Evolutionary conservation across 2,797 vertebrate species (phyloP).

Genomic region (Antennarius maculatus): DNA sequence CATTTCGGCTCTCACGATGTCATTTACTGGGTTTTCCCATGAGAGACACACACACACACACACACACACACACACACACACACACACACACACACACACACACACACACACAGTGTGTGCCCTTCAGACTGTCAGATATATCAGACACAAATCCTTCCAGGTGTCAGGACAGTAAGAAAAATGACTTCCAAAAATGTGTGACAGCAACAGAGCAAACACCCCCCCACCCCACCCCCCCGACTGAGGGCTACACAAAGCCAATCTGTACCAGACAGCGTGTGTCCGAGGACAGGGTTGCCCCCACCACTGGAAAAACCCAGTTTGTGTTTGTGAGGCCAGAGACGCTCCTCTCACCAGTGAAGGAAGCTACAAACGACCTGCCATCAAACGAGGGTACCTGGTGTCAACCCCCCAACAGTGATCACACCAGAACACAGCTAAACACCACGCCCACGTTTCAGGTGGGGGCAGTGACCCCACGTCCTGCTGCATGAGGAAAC

Average conservation of each 20-base stretch:
- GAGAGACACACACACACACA: background rate
- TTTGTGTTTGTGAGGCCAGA: too few species aligned
- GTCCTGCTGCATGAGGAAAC: slow-evolving; percentile 47
- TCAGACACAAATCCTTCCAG: slow-evolving; percentile 15
- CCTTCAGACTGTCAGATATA: slow-evolving; percentile 41
- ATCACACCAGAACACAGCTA: too few species aligned
- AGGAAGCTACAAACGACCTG: too few species aligned
- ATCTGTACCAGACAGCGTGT: background rate
- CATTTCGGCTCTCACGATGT: slow-evolving; percentile 28
- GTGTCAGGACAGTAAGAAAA: slow-evolving; percentile 8
- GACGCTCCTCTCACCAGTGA: too few species aligned
- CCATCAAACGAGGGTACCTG: too few species aligned
- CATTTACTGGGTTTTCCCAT: slow-evolving; percentile 25
- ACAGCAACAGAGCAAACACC: slow-evolving; percentile 3
- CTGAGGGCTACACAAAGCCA: background rate
- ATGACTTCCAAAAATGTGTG: slow-evolving; percentile 27
- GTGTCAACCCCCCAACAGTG: too few species aligned
- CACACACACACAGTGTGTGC: background rate
- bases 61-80: too few species aligned
- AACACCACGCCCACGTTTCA: too few species aligned
- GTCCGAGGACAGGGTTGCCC: too few species aligned
- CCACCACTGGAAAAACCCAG: too few species aligned
- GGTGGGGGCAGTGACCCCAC: slow-evolving; percentile 54
- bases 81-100: too few species aligned
- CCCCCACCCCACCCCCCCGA: background rate